A percentile compares a stretch with the other conserved stretches of the same genome.
These are phyloP conservation scores for Pissodes strobi DNA, from an alignment of 1,140 invertebrate genomes.

Conservation along the genomic window DNA sequence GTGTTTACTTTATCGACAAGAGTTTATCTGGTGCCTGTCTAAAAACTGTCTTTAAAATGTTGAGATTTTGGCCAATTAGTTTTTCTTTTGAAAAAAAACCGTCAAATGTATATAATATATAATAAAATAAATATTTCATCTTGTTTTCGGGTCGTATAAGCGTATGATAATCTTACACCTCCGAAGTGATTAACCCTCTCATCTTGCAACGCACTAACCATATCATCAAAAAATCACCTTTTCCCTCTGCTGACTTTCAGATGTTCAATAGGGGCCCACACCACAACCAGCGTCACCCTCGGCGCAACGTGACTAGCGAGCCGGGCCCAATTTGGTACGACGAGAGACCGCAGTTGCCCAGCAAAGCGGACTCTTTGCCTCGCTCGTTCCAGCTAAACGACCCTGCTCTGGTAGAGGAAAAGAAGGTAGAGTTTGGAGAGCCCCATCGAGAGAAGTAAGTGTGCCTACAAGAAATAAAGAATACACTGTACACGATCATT, in stretches of 20 bases:
- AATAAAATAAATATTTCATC: too few species aligned
- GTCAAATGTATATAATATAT: too few species aligned
- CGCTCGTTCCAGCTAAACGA: constrained; percentile 72
- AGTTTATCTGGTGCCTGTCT: neutral
- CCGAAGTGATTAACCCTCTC: neutral
- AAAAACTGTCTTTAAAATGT: too few species aligned
- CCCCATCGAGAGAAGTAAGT: too few species aligned
- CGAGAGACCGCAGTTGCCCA: constrained; percentile 52
- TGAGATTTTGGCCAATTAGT: too few species aligned
- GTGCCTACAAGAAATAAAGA: too few species aligned
- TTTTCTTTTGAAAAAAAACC: too few species aligned
- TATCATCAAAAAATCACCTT: constrained; percentile 16
- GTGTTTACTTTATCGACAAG: too few species aligned
- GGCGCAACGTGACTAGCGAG: constrained; percentile 53
- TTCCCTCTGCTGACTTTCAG: constrained; percentile 19
- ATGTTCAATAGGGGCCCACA: constrained; percentile 19
- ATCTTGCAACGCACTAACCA: constrained; percentile 5
- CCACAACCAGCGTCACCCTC: constrained; percentile 17
- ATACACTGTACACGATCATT: too few species aligned
- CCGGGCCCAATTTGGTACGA: constrained; percentile 59
- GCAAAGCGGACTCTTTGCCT: constrained; percentile 77
- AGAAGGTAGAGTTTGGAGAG: too few species aligned
- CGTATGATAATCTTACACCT: too few species aligned
- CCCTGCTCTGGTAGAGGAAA: constrained; percentile 52
- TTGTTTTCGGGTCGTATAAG: too few species aligned